These are phyloP conservation scores for Eristalis intricaria DNA, from an alignment of 2,888 invertebrate species.

Conservation along the genomic window DNA sequence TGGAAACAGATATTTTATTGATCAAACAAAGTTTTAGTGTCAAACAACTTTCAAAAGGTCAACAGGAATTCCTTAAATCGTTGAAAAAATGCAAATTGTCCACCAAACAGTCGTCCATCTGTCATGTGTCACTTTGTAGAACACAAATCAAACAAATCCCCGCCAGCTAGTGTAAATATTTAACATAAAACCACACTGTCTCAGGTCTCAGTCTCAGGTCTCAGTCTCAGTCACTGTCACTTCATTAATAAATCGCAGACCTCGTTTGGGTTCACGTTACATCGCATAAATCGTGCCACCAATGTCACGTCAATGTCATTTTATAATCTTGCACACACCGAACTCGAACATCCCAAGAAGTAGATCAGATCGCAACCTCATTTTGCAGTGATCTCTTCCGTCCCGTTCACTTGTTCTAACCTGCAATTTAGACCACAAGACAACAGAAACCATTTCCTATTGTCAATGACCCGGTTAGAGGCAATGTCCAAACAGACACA, in stretches of 20 bases:
- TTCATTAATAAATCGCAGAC: constrained; percentile 21
- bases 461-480: constrained; percentile 41
- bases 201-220: background rate
- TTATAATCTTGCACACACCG: background rate
- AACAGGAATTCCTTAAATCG: background rate
- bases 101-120: background rate
- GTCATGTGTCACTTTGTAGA: background rate
- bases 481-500: background rate
- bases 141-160: background rate
- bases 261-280: constrained; percentile 39
- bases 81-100: background rate
- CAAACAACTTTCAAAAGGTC: too few species aligned
- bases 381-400: constrained; percentile 17
- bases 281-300: background rate
- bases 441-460: constrained; percentile 31
- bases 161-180: background rate
- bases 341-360: background rate
- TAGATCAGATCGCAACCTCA: background rate
- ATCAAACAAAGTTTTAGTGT: background rate
- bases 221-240: background rate
- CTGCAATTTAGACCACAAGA: background rate
- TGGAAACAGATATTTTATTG: background rate
- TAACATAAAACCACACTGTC: background rate
- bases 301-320: constrained; percentile 32
- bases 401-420: constrained; percentile 5